These are phyloP conservation scores for Spheniscus mendiculus DNA, from an alignment of 2,113 vertebrate genomes.

Conservation along the genomic window DNA sequence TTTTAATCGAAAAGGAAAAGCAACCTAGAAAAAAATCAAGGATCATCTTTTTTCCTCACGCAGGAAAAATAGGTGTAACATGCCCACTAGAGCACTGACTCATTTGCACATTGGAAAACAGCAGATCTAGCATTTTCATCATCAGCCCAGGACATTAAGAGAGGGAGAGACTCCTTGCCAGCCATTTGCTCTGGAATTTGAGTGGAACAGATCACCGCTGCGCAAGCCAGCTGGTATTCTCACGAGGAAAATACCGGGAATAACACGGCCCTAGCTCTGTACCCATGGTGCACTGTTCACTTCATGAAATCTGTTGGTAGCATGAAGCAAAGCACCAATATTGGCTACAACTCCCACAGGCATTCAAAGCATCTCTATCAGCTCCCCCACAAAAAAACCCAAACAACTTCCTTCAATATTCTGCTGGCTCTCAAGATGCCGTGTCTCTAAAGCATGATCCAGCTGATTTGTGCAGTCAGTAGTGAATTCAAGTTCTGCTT, in stretches of 20 bases:
- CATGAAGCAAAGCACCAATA: neutral
- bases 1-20: neutral
- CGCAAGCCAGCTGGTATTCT: neutral
- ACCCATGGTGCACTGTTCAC: neutral
- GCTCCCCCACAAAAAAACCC: fast-evolving
- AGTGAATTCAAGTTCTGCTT: neutral
- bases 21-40: neutral
- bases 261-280: neutral
- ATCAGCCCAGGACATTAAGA: neutral
- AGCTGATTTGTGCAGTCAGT: neutral
- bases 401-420: neutral
- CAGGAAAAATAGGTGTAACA: neutral
- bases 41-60: neutral
- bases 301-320: neutral
- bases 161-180: neutral
- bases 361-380: neutral
- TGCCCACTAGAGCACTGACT: neutral
- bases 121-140: neutral
- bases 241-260: neutral
- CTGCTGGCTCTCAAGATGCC: neutral
- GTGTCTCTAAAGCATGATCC: neutral
- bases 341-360: neutral
- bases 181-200: neutral
- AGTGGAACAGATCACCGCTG: neutral
- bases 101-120: neutral